Conservation (phyloP, 2,888 invertebrate species). For the Gandaritis pyraliata region DNA sequence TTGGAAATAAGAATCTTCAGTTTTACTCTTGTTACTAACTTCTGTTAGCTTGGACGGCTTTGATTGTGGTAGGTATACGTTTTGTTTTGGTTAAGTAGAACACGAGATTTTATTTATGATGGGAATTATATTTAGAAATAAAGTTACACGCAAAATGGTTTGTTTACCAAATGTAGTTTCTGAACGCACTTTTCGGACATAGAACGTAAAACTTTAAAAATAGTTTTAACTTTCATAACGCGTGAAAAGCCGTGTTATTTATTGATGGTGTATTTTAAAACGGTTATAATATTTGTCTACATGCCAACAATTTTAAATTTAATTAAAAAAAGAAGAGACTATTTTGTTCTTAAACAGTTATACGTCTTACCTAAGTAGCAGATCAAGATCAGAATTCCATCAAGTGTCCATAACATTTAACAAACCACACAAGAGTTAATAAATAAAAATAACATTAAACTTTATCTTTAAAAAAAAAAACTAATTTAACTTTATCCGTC, state of each 20-base stretch:
- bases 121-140: not conserved
- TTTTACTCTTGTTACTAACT: conserved; percentile 49
- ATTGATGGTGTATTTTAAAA: not conserved
- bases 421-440: conserved; percentile 26
- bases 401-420: conserved; percentile 18
- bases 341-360: not conserved
- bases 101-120: not conserved
- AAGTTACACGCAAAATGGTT: not conserved
- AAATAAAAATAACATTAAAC: conserved; percentile 41
- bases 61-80: conserved; percentile 66
- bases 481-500: conserved; percentile 52
- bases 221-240: not conserved
- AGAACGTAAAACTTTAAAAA: conserved; percentile 16
- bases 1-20: conserved; percentile 45
- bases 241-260: conserved; percentile 2
- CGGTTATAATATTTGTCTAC: conserved; percentile 5
- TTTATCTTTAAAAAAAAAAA: conserved; percentile 33
- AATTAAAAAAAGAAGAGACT: conserved; percentile 18
- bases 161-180: not conserved
- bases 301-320: conserved; percentile 38
- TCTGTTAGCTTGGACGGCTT: conserved; percentile 69
- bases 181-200: conserved; percentile 10
- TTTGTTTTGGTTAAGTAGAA: not conserved
- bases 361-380: not conserved
- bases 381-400: conserved; percentile 11